These are phyloP conservation scores for Anoura caudifer DNA, from an alignment of 2,113 vertebrate species.

Conservation along the genomic window DNA sequence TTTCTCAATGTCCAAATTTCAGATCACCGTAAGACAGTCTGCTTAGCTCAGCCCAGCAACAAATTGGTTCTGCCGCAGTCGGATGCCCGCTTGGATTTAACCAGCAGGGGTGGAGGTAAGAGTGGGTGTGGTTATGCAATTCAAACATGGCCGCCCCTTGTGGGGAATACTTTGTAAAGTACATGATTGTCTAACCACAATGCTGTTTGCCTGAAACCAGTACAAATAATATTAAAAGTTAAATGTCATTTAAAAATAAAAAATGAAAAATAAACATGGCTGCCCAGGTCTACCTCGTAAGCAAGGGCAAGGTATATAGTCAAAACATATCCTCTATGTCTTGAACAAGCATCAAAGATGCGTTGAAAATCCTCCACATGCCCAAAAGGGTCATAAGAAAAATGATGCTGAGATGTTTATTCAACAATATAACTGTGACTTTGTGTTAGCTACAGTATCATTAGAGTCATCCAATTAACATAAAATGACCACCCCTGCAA, in stretches of 20 bases:
- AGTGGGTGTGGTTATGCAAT: background rate
- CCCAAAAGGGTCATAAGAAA: background rate
- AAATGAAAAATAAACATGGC: background rate
- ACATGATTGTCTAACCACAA: background rate
- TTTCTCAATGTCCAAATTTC: background rate
- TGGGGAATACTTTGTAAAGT: background rate
- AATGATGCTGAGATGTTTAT: background rate
- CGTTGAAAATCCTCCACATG: background rate
- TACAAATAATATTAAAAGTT: background rate
- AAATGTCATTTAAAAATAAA: background rate
- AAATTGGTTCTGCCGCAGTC: background rate
- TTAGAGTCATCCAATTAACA: background rate
- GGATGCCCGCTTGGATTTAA: background rate
- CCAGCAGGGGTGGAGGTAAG: background rate
- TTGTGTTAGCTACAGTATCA: background rate
- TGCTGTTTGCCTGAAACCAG: background rate
- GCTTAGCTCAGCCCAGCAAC: background rate
- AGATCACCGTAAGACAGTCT: background rate
- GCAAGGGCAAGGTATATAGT: background rate
- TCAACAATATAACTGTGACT: background rate
- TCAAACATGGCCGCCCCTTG: background rate
- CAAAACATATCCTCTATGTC: background rate
- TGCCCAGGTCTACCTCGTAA: background rate
- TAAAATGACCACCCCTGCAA: background rate
- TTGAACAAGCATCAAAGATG: background rate